Percentiles rank a stretch among this genome's conserved stretches.
Conservation (phyloP, 2,888 invertebrate genomes). For the Phaonia tiefii region DNA sequence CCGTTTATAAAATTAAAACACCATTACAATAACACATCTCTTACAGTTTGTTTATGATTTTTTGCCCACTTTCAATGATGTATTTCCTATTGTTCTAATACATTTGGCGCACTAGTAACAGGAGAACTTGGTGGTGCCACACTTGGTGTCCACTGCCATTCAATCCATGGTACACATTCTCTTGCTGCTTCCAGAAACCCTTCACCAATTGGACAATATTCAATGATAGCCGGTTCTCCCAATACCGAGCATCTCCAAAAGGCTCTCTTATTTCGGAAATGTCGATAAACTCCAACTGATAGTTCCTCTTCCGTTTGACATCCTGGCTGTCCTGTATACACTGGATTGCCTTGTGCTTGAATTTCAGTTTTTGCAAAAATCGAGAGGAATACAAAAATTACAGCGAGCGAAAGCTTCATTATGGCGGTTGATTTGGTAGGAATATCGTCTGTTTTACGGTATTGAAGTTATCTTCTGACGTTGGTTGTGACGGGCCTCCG, state of each 20-base stretch:
- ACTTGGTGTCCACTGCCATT: conserved; percentile 71
- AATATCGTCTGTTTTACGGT: neutral
- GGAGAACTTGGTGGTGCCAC: conserved; percentile 72
- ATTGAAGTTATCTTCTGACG: no score
- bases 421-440: no score
- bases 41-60: no score
- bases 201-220: conserved; percentile 34
- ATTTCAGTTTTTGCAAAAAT: neutral
- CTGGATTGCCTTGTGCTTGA: conserved; percentile 6
- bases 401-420: neutral
- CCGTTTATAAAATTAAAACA: no score
- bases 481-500: neutral
- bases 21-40: no score
- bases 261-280: conserved; percentile 43
- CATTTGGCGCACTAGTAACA: neutral
- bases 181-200: conserved; percentile 68
- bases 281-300: conserved; percentile 47
- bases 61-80: no score
- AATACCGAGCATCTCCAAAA: conserved; percentile 53
- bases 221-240: conserved; percentile 42
- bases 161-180: conserved; percentile 69
- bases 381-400: neutral
- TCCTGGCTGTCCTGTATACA: conserved; percentile 51
- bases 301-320: conserved; percentile 56
- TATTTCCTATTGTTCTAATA: neutral